A percentile compares a stretch with the other conserved stretches of the same genome.
These are phyloP conservation scores for Pseudomyrmex gracilis DNA, from an alignment of 1,140 invertebrate genomes.

Conservation along the genomic window DNA sequence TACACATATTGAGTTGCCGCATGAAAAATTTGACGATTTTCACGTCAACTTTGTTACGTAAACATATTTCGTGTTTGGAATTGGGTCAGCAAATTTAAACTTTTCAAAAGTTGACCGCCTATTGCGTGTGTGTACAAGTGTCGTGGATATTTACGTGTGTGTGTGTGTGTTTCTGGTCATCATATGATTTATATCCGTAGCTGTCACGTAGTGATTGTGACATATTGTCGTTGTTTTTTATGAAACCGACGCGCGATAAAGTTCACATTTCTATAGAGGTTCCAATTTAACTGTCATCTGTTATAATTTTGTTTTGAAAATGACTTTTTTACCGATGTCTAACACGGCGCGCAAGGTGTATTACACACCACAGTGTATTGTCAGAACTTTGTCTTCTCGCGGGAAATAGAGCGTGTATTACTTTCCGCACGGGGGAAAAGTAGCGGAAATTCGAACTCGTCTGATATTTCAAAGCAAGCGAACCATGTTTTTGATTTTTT, in stretches of 20 bases:
- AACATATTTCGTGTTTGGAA: not conserved
- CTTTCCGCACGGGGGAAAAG: not conserved
- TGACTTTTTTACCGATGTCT: not conserved
- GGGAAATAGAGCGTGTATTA: not conserved
- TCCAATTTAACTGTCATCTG: constrained; percentile 21
- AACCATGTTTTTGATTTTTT: constrained; percentile 19
- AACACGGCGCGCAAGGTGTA: not conserved
- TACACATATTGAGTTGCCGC: no score
- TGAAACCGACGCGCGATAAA: constrained; percentile 26
- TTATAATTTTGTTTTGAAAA: not conserved
- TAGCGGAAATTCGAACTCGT: not conserved
- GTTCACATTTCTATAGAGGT: constrained; percentile 15
- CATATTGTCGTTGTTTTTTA: constrained; percentile 32
- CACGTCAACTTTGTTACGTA: no score
- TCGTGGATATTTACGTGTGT: not conserved
- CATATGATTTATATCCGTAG: constrained; percentile 38
- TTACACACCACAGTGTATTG: no score
- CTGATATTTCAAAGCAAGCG: not conserved
- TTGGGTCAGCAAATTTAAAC: constrained; percentile 20
- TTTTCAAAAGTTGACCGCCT: not conserved
- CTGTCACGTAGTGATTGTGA: constrained; percentile 32
- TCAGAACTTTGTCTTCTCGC: not conserved
- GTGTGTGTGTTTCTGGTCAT: constrained; percentile 13
- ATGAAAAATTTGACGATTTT: no score
- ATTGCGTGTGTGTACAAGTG: not conserved